Evolutionary conservation across 2,888 invertebrate genomes (phyloP).

Genomic region (Aphrophora alni): DNA sequence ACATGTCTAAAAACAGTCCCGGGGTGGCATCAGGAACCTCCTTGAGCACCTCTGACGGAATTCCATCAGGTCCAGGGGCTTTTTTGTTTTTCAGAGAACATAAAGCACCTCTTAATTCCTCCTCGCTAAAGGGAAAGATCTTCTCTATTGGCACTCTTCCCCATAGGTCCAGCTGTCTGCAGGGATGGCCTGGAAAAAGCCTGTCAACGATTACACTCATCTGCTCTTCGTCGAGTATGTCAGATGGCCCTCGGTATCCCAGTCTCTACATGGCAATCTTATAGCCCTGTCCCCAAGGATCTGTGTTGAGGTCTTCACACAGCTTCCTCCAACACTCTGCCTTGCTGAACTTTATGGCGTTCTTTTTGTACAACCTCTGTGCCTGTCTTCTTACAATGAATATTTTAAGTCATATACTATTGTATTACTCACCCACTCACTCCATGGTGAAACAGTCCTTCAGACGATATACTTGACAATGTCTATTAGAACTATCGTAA

Average conservation of each 20-base stretch:
- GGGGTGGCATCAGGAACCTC: not conserved
- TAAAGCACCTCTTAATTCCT: slow-evolving; percentile 21
- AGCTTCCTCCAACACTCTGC: slow-evolving; percentile 44
- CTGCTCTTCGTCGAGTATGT: too few relatives aligned
- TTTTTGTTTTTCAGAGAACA: slow-evolving; percentile 21
- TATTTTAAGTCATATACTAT: too few relatives aligned
- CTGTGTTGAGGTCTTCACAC: slow-evolving; percentile 39
- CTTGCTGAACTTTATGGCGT: slow-evolving; percentile 41
- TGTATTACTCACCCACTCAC: too few relatives aligned
- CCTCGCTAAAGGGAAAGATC: slow-evolving; percentile 31
- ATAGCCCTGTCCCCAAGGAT: too few relatives aligned
- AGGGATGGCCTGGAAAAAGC: not conserved
- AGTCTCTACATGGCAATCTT: too few relatives aligned
- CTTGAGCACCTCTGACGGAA: slow-evolving; percentile 31
- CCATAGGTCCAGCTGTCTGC: too few relatives aligned
- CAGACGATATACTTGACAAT: too few relatives aligned
- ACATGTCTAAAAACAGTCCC: slow-evolving; percentile 31
- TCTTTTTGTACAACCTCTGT: too few relatives aligned
- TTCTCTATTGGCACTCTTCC: too few relatives aligned
- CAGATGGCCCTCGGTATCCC: not conserved
- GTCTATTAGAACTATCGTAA: too few relatives aligned
- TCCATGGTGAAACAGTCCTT: too few relatives aligned
- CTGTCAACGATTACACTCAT: not conserved
- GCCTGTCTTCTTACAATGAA: too few relatives aligned
- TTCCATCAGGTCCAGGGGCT: slow-evolving; percentile 31